Evolutionary conservation across 2,113 vertebrate species (phyloP).

Genomic region (Hoplias malabaricus): DNA sequence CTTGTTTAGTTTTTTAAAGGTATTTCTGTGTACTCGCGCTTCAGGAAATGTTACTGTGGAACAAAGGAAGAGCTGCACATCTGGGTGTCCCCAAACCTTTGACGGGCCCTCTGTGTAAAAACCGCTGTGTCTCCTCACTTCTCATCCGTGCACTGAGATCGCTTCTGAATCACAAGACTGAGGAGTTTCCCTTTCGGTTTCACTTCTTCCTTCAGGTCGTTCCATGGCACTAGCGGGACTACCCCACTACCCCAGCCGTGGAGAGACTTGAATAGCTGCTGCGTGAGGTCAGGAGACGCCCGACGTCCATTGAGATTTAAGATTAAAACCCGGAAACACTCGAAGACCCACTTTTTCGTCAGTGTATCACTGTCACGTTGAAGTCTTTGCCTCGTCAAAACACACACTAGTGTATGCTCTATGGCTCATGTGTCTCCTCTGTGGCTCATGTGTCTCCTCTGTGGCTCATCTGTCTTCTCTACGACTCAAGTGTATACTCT

Average conservation of each 20-base stretch:
- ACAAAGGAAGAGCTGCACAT: no score
- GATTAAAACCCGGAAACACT: not conserved
- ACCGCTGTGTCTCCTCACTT: no score
- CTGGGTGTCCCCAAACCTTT: not conserved
- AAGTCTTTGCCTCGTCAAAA: not conserved
- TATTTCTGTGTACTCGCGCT: not conserved
- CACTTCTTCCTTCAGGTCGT: not conserved
- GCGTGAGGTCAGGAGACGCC: not conserved
- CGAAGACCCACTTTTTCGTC: not conserved
- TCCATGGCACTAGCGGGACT: not conserved
- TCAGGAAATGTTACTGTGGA: constrained; percentile 42
- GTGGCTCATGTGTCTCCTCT: no score
- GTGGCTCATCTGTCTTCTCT: no score
- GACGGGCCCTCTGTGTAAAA: no score
- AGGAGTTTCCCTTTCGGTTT: not conserved
- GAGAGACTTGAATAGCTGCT: not conserved
- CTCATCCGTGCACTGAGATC: no score
- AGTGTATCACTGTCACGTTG: not conserved
- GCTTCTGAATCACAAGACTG: not conserved
- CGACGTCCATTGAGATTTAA: not conserved
- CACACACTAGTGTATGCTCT: no score
- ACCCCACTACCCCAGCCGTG: not conserved
- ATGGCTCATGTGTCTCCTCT: no score
- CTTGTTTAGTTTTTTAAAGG: constrained; percentile 40
- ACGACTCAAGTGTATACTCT: no score